These are phyloP conservation scores for Thyatira batis DNA, from an alignment of 2,888 invertebrate species.

Conservation along the genomic window DNA sequence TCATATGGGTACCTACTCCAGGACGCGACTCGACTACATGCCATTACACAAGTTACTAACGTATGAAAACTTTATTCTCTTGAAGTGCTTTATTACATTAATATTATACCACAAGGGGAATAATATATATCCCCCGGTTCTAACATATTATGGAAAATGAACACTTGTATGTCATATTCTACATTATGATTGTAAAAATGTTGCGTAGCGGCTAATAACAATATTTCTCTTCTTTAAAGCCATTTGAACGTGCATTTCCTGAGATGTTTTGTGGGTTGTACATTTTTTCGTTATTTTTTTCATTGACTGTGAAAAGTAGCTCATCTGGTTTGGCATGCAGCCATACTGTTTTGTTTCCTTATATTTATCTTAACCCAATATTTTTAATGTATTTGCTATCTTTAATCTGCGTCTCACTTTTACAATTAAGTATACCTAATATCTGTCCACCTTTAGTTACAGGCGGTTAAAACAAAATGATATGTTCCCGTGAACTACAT, in stretches of 20 bases:
- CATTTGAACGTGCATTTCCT: background rate
- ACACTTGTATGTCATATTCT: background rate
- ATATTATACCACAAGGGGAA: too few species aligned
- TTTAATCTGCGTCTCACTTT: background rate
- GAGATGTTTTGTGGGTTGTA: background rate
- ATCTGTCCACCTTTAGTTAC: too few species aligned
- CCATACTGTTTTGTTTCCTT: background rate
- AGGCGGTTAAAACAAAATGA: too few species aligned
- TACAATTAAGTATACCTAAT: constrained; percentile 25
- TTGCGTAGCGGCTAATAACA: background rate
- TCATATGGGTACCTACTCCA: constrained; percentile 20
- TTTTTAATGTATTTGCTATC: background rate
- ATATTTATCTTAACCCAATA: background rate
- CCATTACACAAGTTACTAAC: background rate
- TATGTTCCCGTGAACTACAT: too few species aligned
- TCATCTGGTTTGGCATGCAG: background rate
- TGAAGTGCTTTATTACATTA: background rate
- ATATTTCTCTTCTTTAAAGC: background rate
- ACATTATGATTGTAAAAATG: background rate
- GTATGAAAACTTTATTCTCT: background rate
- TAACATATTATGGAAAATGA: background rate
- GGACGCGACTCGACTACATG: background rate
- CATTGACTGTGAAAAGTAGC: background rate
- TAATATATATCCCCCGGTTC: background rate
- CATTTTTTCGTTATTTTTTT: background rate